These are phyloP conservation scores for Nomada hirtipes DNA, from an alignment of 2,888 invertebrate species.

Conservation along the genomic window DNA sequence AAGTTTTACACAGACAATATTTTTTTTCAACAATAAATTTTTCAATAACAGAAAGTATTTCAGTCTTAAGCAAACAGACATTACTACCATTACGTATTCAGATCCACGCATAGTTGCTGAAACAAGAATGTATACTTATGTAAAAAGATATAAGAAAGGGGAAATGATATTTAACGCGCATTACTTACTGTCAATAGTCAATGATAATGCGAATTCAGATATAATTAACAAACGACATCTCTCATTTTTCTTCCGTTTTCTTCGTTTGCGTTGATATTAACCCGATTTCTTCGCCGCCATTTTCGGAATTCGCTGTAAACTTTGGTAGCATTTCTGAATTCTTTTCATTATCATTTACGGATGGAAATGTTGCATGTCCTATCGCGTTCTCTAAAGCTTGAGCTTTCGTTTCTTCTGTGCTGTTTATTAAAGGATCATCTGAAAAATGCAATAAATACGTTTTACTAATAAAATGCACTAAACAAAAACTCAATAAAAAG, in stretches of 20 bases:
- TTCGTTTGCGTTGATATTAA: not conserved
- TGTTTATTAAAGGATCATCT: slow-evolving; percentile 3
- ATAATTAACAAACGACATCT: not conserved
- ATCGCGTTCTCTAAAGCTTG: slow-evolving; percentile 1
- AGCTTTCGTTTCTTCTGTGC: slow-evolving; percentile 3
- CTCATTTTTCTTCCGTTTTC: slow-evolving; percentile 11
- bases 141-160: no score
- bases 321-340: not conserved
- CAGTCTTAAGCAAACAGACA: no score
- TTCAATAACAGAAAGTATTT: no score
- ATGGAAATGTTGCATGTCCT: not conserved
- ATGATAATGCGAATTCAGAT: no score
- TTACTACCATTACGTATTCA: no score
- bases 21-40: no score
- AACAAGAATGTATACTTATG: no score
- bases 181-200: no score
- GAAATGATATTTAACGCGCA: no score
- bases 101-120: no score
- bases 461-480: not conserved
- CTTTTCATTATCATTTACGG: not conserved
- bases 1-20: no score
- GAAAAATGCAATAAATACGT: not conserved
- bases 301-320: not conserved
- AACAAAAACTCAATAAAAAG: not conserved
- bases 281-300: slow-evolving; percentile 12